phyloP scores from a whole-genome alignment of 2,888 invertebrate genomes.

The Cosmorhoe ocellata region DNA sequence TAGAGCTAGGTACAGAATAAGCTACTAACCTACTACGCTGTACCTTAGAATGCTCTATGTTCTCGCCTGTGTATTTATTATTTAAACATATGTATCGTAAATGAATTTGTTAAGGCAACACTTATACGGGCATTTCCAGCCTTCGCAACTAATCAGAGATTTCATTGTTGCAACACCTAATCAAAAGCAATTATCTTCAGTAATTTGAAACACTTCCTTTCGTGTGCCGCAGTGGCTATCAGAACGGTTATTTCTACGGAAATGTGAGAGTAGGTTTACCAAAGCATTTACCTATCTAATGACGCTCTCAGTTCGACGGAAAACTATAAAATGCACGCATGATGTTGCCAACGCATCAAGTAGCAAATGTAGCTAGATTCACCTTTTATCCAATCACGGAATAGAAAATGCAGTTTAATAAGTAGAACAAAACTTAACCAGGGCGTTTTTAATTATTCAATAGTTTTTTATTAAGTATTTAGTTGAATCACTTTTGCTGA shows the following conservation, averaged over 20 bases:
- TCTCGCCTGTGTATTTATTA: too few species aligned
- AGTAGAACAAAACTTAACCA: too few species aligned
- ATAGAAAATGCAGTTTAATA: too few species aligned
- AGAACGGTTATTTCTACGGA: constrained; percentile 34
- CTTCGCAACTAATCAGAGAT: constrained; percentile 16
- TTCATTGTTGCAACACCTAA: constrained; percentile 26
- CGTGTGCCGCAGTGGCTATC: constrained; percentile 26
- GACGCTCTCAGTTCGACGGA: constrained; percentile 54
- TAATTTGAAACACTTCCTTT: constrained; percentile 33
- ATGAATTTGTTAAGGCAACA: background rate
- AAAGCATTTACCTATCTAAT: constrained; percentile 39
- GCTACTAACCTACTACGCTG: too few species aligned
- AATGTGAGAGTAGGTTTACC: constrained; percentile 27
- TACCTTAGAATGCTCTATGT: too few species aligned
- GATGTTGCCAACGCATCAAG: constrained; percentile 10
- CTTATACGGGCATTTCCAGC: constrained; percentile 16
- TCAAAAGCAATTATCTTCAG: constrained; percentile 26
- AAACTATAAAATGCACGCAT: constrained; percentile 70
- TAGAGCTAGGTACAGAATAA: too few species aligned
- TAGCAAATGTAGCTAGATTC: background rate
- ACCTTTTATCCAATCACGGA: too few species aligned
- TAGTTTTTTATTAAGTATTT: too few species aligned
- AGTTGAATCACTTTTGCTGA: too few species aligned
- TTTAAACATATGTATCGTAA: too few species aligned
- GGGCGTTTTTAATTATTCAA: too few species aligned